Evolutionary conservation across 2,888 invertebrate genomes (phyloP).

Genomic region (Agrochola circellaris): DNA sequence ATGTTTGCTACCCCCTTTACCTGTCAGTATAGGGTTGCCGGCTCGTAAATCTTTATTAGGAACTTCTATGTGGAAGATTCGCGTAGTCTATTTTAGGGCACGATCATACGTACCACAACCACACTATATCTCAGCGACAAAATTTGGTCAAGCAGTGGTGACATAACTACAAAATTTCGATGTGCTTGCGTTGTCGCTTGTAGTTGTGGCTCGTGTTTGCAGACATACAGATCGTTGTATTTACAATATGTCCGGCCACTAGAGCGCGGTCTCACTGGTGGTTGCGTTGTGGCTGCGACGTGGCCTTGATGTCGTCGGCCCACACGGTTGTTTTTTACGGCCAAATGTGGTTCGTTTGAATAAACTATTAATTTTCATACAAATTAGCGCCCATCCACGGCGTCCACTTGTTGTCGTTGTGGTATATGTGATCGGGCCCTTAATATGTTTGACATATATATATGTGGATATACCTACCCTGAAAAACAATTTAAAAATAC

Average conservation of each 20-base stretch:
- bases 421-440: no score
- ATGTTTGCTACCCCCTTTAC: slow-evolving; percentile 41
- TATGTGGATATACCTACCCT: no score
- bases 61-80: background rate
- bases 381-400: background rate
- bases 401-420: background rate
- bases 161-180: background rate
- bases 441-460: background rate
- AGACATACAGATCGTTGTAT: background rate
- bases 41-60: slow-evolving; percentile 4
- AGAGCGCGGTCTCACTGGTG: background rate
- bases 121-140: background rate
- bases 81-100: background rate
- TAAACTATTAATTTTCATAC: background rate
- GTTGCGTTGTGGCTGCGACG: background rate
- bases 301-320: background rate
- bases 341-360: background rate
- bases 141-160: background rate
- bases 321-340: background rate
- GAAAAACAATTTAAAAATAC: no score
- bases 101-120: background rate
- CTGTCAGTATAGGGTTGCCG: slow-evolving; percentile 53
- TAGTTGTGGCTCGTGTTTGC: background rate
- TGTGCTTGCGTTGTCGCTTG: background rate
- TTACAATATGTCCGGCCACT: background rate